Evolutionary conservation across 2,113 vertebrate genomes (phyloP).

Genomic region (Mormyrus iriodes): DNA sequence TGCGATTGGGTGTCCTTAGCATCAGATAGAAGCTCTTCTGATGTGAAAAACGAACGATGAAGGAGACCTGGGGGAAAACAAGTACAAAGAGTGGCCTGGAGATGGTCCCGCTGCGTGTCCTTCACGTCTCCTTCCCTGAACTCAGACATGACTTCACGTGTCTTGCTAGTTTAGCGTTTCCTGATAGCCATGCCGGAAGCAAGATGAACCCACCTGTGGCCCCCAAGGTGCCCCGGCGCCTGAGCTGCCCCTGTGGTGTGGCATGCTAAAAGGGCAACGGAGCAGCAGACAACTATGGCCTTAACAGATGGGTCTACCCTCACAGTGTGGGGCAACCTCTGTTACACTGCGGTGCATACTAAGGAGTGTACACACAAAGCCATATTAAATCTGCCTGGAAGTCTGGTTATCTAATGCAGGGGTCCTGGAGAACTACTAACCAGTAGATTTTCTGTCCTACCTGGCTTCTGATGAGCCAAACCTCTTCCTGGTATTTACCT

Average conservation of each 20-base stretch:
- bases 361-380: neutral
- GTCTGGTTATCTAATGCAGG: neutral
- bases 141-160: neutral
- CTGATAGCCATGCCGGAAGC: neutral
- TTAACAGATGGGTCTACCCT: neutral
- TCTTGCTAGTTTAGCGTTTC: neutral
- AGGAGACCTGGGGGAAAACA: neutral
- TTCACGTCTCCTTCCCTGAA: neutral
- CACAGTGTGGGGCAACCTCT: neutral
- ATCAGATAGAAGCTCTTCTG: neutral
- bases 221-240: neutral
- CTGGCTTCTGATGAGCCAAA: neutral
- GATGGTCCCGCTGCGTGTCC: neutral
- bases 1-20: too few relatives aligned
- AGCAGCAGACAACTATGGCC: neutral
- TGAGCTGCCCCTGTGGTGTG: neutral
- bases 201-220: conserved; percentile 1
- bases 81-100: neutral
- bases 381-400: neutral
- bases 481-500: neutral
- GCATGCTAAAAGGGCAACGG: neutral
- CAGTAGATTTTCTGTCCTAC: neutral
- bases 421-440: neutral
- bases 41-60: neutral
- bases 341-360: neutral